Base-by-base conservation (phyloP, 2,113 vertebrate genomes). In the Pseudorasbora parva region DNA sequence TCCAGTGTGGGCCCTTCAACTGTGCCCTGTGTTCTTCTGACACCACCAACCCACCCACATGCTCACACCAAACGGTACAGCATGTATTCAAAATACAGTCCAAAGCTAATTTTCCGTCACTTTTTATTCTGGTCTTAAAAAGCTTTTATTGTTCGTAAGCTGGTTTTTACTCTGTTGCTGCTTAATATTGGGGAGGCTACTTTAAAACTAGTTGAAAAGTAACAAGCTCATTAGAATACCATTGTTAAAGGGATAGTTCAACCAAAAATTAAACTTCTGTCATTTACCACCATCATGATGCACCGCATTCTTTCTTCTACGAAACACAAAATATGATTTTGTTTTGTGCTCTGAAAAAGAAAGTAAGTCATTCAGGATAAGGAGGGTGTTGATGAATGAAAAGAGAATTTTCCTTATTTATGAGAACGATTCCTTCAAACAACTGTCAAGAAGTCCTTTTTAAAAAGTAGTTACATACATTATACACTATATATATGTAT, bases 81-180 rank as follows among this genome's bases (percentile, higher is more conserved):
- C 14, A 43, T 49, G 59, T 45, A 27, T 79, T 47, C 59, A 49
- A 64, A 79, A 79, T 25, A 47, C 14, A 23, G 59, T 78, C 56
- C 75, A 78, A 23, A 45, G 75, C 37, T 78, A 78, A 43, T n/a
- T 78, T 78, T 60, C 12, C 60, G 43, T 78, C 37, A 15, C 30
- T 57, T 76, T 92, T 92, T 71, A 90, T 91, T 88, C 86, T 89
- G 88, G 17, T 87, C 56, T 69, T 54, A 33, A 7, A 56, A 37
- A 37, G 33, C 33, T 37, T 1, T 19, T 68, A n/a, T 19, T 68
- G n/a, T 43, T n/a, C 1, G 41, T n/a, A 43, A 71, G 68, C 21
- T 21, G 14, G 6, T n/a, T 41, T 66, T 37, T 37, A 66, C 17
- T 4, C 33, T 69, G 0, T 69, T 33, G 7, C 14, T 19, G 59